Evolutionary conservation across 2,113 vertebrate genomes (phyloP).

Genomic region (Scopus umbretta): DNA sequence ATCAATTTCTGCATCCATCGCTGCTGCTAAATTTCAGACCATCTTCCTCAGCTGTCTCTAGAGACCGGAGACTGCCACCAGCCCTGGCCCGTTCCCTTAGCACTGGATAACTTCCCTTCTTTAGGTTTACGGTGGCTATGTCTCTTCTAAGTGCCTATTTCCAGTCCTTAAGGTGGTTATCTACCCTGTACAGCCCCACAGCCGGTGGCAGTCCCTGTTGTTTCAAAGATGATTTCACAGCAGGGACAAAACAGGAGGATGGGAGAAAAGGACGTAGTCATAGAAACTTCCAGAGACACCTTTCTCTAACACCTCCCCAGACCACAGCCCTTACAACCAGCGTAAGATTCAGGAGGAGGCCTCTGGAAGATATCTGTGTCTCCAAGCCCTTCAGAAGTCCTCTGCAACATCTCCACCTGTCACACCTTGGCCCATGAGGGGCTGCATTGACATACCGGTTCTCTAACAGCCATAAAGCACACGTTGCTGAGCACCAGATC

Average conservation of each 20-base stretch:
- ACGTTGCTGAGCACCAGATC: background rate
- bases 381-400: background rate
- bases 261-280: background rate
- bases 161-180: no score
- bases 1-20: background rate
- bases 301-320: background rate
- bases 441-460: accelerated
- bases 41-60: background rate
- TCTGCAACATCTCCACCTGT: background rate
- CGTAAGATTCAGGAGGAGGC: background rate
- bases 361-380: background rate
- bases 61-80: background rate
- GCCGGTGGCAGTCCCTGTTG: background rate
- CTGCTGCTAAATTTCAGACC: background rate
- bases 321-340: background rate
- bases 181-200: background rate
- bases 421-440: no score
- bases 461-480: background rate
- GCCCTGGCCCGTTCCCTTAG: background rate
- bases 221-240: background rate
- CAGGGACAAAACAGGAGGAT: background rate
- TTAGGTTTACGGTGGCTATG: no score
- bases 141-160: no score
- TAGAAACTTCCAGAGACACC: background rate
- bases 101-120: no score